Base-by-base conservation (phyloP, 2,797 vertebrate species). In the Balearica regulorum region DNA sequence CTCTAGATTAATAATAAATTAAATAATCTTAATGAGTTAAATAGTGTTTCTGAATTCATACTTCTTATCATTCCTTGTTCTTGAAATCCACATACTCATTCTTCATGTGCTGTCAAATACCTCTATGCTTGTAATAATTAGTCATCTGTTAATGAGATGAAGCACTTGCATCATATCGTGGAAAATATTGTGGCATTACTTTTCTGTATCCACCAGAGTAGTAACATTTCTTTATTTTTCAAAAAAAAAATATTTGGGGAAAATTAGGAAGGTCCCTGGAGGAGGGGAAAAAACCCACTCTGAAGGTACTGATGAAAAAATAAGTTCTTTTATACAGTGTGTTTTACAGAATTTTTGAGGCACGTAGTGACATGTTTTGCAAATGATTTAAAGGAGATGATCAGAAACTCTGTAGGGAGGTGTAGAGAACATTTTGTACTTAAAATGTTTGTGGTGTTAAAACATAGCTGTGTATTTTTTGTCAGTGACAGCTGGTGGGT, bases 211-310 rank as follows among this genome's bases (percentile, higher is more conserved):
- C 7, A 43, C 13, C 9, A 19, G 5, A 69, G 24, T 8, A 66
- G 20, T 55, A 79, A 35, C 24, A 35, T 31, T 79, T 80, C 7
- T 80, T 72, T 33, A 13, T 4, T 9, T 7, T n/a, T n/a, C n/a
- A 35, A n/a, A 65, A 33, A 46, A 72, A 80, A 35, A 4, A 25
- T 6, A 3, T 31, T 2, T 51, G 49, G 2, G 26, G 15, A 71
- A 58, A 89, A 62, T 28, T 43, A 43, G 39, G 10, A 28, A 66
- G 4, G 22, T 68, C 11, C 10, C 2, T 49, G 33, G 8, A 41
- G 6, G 15, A 13, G 28, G 2, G 2, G 2, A 1, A 0, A 16
- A 26, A 10, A 0, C 1, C 1, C 17, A 3, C 12, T 61, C 29
- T 46, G 62, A 84, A 78, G 28, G 25, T 83, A 44, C 25, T 84